Percentiles rank a stretch among this genome's conserved stretches.
Evolutionary conservation across 2,888 invertebrate genomes (phyloP).

Genomic region (Malthinus flaveolus): DNA sequence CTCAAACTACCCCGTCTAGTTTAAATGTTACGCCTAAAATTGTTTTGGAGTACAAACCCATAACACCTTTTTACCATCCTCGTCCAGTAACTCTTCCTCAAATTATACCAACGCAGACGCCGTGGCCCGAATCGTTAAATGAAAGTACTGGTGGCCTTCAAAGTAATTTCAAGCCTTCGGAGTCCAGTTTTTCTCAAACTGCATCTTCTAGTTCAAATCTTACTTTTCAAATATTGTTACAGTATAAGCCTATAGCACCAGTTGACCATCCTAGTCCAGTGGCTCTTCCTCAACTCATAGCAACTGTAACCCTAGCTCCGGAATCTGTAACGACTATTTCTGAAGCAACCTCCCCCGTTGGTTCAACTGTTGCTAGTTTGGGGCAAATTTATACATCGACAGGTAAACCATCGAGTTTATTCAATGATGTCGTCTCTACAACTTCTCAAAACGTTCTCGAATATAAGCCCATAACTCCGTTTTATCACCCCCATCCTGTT

Average conservation of each 20-base stretch:
- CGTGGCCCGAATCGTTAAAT: conserved; percentile 21
- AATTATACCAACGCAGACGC: conserved; percentile 20
- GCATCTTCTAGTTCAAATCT: neutral
- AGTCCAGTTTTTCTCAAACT: neutral
- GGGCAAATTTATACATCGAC: neutral
- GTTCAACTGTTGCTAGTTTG: neutral
- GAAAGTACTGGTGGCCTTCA: neutral
- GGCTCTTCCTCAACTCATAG: conserved; percentile 13
- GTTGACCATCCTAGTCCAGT: conserved; percentile 11
- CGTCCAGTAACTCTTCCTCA: conserved; percentile 13
- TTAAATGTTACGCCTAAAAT: neutral
- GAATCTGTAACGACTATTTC: neutral
- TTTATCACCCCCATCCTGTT: conserved; percentile 13
- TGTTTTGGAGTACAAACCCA: conserved; percentile 28
- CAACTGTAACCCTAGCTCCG: conserved; percentile 18
- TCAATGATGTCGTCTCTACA: neutral
- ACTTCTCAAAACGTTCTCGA: neutral
- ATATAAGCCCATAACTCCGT: conserved; percentile 8
- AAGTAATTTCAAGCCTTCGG: neutral
- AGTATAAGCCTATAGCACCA: conserved; percentile 27
- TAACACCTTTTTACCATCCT: conserved; percentile 15
- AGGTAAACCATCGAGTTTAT: neutral
- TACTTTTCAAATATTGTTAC: conserved; percentile 12
- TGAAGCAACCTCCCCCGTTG: neutral
- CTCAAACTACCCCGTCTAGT: neutral